Percentiles rank a stretch among this genome's conserved stretches.
Evolutionary conservation across 2,797 vertebrate genomes (phyloP).

Genomic region (Odontamblyopus rebecca): DNA sequence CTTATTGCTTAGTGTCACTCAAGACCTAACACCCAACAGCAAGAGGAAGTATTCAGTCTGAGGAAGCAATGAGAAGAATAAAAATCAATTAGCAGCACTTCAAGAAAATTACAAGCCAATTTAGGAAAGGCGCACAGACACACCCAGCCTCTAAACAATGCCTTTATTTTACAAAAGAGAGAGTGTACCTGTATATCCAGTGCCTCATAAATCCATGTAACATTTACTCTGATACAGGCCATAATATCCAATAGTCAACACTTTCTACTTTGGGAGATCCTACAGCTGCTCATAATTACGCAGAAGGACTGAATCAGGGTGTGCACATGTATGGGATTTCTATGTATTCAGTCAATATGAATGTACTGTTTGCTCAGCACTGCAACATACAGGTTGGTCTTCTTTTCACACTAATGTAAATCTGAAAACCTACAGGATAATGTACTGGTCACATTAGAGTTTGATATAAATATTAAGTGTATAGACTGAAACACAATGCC

Average conservation of each 20-base stretch:
- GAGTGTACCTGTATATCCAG: background rate
- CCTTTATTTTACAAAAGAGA: conserved; percentile 1
- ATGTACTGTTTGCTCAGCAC: background rate
- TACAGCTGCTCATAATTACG: conserved; percentile 46
- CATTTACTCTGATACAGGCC: conserved; percentile 4
- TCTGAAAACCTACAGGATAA: background rate
- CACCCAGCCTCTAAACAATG: conserved; percentile 6
- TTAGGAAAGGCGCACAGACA: conserved; percentile 23
- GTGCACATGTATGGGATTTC: background rate
- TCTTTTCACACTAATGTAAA: background rate
- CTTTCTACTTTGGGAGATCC: conserved; percentile 40
- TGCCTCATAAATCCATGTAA: background rate
- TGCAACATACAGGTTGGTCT: background rate
- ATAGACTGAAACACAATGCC: no score
- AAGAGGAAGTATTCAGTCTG: conserved; percentile 50
- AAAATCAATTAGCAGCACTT: conserved; percentile 58
- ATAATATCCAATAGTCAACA: conserved; percentile 13
- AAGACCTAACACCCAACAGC: conserved; percentile 13
- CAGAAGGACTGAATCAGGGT: conserved; percentile 39
- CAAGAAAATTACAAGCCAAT: conserved; percentile 36
- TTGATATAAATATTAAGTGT: no score
- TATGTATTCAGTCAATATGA: background rate
- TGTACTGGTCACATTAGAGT: no score
- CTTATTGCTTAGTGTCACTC: background rate
- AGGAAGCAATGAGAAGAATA: conserved; percentile 38